A percentile compares a stretch with the other conserved stretches of the same genome.
Evolutionary conservation across 2,113 vertebrate genomes (phyloP).

Genomic region (Cavia porcellus): DNA sequence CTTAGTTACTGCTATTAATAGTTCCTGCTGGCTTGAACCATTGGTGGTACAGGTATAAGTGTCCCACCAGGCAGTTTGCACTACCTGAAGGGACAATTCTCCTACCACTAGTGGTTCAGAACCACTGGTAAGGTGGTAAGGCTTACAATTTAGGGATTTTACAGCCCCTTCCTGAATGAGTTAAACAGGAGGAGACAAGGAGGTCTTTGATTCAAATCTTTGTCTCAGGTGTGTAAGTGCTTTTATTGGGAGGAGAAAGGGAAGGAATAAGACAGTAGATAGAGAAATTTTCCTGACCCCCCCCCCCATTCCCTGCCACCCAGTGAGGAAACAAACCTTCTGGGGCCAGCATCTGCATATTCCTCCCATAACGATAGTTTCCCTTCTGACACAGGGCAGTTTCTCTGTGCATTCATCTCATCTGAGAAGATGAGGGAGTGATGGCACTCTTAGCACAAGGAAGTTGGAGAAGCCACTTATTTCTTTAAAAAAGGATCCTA

Average conservation of each 20-base stretch:
- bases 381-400: too few relatives aligned
- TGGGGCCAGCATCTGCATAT: background rate
- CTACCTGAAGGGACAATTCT: background rate
- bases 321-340: background rate
- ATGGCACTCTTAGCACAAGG: too few relatives aligned
- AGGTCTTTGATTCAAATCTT: background rate
- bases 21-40: background rate
- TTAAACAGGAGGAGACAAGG: background rate
- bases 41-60: background rate
- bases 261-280: background rate
- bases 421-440: too few relatives aligned
- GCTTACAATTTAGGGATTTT: background rate
- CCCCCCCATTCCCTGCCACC: background rate
- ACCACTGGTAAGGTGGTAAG: background rate
- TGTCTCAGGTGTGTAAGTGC: background rate
- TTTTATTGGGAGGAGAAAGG: background rate
- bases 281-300: background rate
- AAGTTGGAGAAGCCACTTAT: too few relatives aligned
- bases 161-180: background rate
- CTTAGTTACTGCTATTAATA: background rate
- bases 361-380: too few relatives aligned
- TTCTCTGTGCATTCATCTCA: too few relatives aligned
- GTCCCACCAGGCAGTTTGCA: too few relatives aligned
- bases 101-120: background rate
- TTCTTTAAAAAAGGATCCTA: too few relatives aligned